Conservation (phyloP, 2,888 invertebrate species). For the Euplagia quadripunctaria region DNA sequence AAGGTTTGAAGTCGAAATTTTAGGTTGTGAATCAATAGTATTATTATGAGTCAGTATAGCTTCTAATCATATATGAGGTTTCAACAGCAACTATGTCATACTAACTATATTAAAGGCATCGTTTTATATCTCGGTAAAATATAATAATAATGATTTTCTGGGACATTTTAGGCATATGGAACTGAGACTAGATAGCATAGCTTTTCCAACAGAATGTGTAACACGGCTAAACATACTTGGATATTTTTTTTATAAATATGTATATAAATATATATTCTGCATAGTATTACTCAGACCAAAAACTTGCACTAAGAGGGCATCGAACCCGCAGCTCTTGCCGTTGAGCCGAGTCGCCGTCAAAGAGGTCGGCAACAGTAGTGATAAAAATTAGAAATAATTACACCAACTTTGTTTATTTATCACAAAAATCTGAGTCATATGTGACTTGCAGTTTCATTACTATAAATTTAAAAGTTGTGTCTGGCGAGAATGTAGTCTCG, state of each 20-base stretch:
- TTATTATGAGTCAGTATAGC: not conserved
- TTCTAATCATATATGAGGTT: not conserved
- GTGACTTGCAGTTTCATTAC: slow-evolving; percentile 16
- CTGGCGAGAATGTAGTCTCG: slow-evolving; percentile 1
- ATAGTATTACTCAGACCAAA: not conserved
- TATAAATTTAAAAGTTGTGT: slow-evolving; percentile 12
- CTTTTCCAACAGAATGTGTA: not conserved
- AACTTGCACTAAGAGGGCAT: not conserved
- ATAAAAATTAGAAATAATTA: slow-evolving; percentile 12
- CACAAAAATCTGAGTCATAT: not conserved
- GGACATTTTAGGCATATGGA: no score
- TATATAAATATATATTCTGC: not conserved
- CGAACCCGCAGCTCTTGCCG: not conserved
- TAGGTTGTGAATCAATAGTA: not conserved
- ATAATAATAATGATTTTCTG: no score
- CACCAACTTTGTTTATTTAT: not conserved
- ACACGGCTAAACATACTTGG: not conserved
- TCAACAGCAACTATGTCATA: not conserved
- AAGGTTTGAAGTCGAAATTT: not conserved
- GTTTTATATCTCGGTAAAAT: no score
- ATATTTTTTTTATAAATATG: not conserved
- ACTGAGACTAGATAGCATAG: no score
- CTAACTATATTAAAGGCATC: no score
- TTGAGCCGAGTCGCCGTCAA: not conserved
- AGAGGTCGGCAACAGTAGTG: not conserved